phyloP scores from a whole-genome alignment of 2,888 invertebrate species.

The Oxytorus armatus region DNA sequence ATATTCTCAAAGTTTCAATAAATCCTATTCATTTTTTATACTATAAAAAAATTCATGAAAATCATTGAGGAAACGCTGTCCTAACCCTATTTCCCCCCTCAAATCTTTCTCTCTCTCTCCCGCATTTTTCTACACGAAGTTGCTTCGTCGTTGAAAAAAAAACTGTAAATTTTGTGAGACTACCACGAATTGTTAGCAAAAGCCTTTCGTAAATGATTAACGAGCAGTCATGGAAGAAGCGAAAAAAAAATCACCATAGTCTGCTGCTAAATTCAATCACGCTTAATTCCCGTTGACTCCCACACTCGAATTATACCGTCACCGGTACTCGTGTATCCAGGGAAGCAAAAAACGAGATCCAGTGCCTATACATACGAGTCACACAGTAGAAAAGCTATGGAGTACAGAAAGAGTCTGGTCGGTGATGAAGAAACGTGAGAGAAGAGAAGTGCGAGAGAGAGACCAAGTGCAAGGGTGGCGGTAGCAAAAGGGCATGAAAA shows the following conservation, averaged over 20 bases:
- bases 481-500: slow-evolving; percentile 19
- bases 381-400: not conserved
- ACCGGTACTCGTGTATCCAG: slow-evolving; percentile 20
- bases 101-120: not conserved
- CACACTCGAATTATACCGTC: slow-evolving; percentile 5
- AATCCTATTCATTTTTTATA: no score
- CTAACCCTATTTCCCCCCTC: no score
- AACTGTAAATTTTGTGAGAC: not conserved
- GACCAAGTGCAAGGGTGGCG: slow-evolving; percentile 7
- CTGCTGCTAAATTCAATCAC: slow-evolving; percentile 41
- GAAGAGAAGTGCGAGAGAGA: not conserved
- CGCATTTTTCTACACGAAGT: not conserved
- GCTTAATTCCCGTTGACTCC: slow-evolving; percentile 40
- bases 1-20: no score
- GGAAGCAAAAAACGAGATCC: slow-evolving; percentile 41
- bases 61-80: no score
- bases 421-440: slow-evolving; percentile 30
- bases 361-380: not conserved
- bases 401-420: slow-evolving; percentile 12
- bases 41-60: no score
- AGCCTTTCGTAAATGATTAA: slow-evolving; percentile 6
- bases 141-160: no score
- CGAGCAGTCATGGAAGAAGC: slow-evolving; percentile 6
- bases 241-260: slow-evolving; percentile 18
- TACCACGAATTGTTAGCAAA: not conserved